Evolutionary conservation across 2,113 vertebrate genomes (phyloP).

Genomic region (Silurus asotus): DNA sequence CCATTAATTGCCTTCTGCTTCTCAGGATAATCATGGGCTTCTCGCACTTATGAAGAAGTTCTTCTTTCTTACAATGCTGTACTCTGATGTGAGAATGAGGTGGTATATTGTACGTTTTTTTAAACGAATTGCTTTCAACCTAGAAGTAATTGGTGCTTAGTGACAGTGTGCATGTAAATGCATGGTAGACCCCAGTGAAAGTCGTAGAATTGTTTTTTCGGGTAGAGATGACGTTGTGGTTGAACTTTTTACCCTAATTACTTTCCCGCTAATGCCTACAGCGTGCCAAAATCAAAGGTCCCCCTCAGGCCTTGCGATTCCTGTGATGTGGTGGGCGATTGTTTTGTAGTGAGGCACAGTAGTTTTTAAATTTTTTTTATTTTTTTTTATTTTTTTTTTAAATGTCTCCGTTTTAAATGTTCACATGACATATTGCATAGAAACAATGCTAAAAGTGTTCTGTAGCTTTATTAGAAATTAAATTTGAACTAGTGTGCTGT

Average conservation of each 20-base stretch:
- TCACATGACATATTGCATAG: constrained; percentile 87
- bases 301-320: constrained; percentile 81
- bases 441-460: constrained; percentile 88
- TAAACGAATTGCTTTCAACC: constrained; percentile 66
- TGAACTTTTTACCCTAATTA: constrained; percentile 99
- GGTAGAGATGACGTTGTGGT: constrained; percentile 83
- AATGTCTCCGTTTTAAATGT: constrained; percentile 84
- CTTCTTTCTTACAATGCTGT: constrained; percentile 49
- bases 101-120: constrained; percentile 42
- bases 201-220: constrained; percentile 85
- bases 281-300: constrained; percentile 88
- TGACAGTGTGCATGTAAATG: constrained; percentile 75
- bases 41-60: not conserved
- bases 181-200: constrained; percentile 70
- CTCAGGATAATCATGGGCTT: not conserved
- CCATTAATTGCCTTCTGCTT: not conserved
- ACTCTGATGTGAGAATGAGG: constrained; percentile 22
- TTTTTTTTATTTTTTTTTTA: constrained; percentile 50
- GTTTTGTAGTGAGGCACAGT: constrained; percentile 84
- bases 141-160: constrained; percentile 71
- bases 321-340: constrained; percentile 92
- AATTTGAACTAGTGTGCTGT: constrained; percentile 80
- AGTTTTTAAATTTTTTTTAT: no score
- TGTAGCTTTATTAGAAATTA: constrained; percentile 70
- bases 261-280: constrained; percentile 89